These are phyloP conservation scores for Pimpla rufipes DNA, from an alignment of 2,888 invertebrate genomes.

Conservation along the genomic window DNA sequence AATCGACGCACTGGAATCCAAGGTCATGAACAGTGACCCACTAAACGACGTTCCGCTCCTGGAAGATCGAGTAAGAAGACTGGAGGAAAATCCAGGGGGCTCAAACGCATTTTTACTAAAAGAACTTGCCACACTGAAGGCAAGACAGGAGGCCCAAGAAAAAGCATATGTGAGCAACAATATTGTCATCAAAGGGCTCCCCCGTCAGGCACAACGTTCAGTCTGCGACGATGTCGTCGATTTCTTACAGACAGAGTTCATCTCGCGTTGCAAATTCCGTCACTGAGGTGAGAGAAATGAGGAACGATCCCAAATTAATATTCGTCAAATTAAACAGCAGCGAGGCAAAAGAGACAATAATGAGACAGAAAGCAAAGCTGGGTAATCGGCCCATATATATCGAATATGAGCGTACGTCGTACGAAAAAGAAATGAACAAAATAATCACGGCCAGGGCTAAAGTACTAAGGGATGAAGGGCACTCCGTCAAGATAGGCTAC, in stretches of 20 bases:
- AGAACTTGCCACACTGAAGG: background rate
- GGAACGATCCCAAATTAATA: background rate
- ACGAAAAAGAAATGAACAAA: slow-evolving; percentile 13
- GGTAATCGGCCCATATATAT: background rate
- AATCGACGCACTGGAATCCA: slow-evolving; percentile 4
- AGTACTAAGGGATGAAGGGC: background rate
- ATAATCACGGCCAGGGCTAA: background rate
- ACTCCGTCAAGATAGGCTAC: background rate
- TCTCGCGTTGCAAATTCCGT: background rate
- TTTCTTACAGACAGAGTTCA: background rate
- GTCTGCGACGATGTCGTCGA: background rate
- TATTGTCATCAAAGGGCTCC: slow-evolving; percentile 15
- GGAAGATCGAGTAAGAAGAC: background rate
- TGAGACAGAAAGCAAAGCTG: slow-evolving; percentile 19
- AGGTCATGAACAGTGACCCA: background rate
- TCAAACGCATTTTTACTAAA: background rate
- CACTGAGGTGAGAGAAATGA: background rate
- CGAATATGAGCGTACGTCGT: background rate
- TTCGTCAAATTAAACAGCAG: slow-evolving; percentile 11
- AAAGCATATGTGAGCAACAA: background rate
- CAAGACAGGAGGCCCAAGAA: slow-evolving; percentile 1
- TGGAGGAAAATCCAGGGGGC: background rate
- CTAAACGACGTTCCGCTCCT: background rate
- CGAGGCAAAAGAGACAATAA: slow-evolving; percentile 15
- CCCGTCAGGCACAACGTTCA: background rate